Evolutionary conservation across 2,113 vertebrate species (phyloP).

Genomic region (Psephotus haematonotus): DNA sequence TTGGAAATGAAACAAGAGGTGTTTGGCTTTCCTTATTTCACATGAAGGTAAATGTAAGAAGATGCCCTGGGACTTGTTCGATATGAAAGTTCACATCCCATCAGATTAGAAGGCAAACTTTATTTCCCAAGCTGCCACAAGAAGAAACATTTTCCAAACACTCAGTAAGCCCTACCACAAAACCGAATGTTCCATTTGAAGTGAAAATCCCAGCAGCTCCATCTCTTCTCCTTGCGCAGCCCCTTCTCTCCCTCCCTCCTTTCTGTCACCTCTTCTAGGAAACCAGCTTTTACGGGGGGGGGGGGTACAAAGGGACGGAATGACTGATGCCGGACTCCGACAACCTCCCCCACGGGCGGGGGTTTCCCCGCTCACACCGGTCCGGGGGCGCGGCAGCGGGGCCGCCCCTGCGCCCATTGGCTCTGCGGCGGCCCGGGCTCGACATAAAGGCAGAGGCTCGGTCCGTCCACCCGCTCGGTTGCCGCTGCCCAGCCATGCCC

Average conservation of each 20-base stretch:
- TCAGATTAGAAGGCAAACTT: not conserved
- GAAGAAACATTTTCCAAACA: not conserved
- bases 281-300: not conserved
- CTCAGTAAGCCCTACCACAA: not conserved
- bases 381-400: not conserved
- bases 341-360: not conserved
- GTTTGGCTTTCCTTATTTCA: not conserved
- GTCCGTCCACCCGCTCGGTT: accelerated
- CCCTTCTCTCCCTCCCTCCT: not conserved
- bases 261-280: too few relatives aligned
- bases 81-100: not conserved
- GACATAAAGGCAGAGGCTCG: not conserved
- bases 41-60: not conserved
- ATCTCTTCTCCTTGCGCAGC: accelerated
- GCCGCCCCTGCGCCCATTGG: conserved; percentile 24
- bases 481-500: not conserved
- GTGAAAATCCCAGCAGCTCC: not conserved
- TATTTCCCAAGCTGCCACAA: not conserved
- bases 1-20: not conserved
- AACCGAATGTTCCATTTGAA: not conserved
- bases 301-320: accelerated
- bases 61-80: not conserved
- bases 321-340: accelerated
- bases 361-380: not conserved
- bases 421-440: not conserved